Percentiles rank a stretch among this genome's conserved stretches.
Evolutionary conservation across 1,140 invertebrate species (phyloP).

Genomic region (Heliconius hewitsoni): DNA sequence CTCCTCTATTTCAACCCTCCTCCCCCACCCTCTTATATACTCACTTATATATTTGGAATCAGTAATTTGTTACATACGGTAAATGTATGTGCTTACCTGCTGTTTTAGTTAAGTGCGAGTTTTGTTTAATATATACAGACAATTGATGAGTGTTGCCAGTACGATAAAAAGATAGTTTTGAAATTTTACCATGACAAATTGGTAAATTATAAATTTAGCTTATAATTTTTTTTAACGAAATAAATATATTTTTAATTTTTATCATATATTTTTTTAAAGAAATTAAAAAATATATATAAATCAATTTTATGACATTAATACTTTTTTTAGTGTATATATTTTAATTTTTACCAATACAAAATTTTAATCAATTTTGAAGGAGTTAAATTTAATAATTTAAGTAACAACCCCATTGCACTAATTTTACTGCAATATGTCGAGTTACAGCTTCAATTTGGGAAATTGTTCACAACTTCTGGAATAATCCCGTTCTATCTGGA

Average conservation of each 20-base stretch:
- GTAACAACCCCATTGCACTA: conserved; percentile 37
- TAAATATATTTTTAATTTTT: too few relatives aligned
- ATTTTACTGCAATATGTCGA: conserved; percentile 42
- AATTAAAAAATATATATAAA: too few relatives aligned
- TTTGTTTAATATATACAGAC: neutral
- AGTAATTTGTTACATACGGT: conserved; percentile 40
- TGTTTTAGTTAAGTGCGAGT: neutral
- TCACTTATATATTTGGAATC: conserved; percentile 46
- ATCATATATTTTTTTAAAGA: too few relatives aligned
- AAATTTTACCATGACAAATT: neutral
- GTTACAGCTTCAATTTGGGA: conserved; percentile 46
- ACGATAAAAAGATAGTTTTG: neutral
- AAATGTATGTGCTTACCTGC: neutral
- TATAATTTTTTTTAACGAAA: too few relatives aligned
- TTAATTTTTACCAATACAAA: neutral
- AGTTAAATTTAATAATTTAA: neutral
- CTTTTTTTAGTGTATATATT: neutral
- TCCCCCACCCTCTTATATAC: conserved; percentile 47
- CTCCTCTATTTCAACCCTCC: conserved; percentile 49
- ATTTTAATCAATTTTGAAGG: neutral
- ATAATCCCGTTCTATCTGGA: conserved; percentile 33
- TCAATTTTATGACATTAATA: too few relatives aligned
- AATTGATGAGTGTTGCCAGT: neutral
- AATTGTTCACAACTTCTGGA: conserved; percentile 45
- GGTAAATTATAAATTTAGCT: neutral